Evolutionary conservation across 1,140 invertebrate species (phyloP), one percentile per base, ranked within the genome.

Genomic region (Bradysia coprophila): DNA sequence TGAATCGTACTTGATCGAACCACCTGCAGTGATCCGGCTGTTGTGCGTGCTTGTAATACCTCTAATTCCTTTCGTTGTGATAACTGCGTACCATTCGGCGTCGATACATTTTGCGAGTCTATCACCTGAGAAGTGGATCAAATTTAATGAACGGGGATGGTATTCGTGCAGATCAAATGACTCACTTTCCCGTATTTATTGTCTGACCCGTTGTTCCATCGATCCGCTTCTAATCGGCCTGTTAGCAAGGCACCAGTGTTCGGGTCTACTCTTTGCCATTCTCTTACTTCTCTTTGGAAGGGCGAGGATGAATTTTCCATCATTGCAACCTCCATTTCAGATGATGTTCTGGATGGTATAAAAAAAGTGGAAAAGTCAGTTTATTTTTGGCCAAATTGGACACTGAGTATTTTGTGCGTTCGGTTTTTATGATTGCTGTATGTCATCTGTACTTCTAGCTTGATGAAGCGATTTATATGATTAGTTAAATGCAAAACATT

Each of bases 51-150:
- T 47, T 66, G 62, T 44, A 67, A 59, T 41, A 68, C 65, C 53
- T 68, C 65, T 47, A 68, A 56, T 49, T 68, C 64, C 49, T 66
- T 62, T 46, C 62, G 64, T 48, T 65, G 63, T 49, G 57, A 61
- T 47, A 65, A 63, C 49, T 66, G 63, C 47, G 53, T 61, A 48
- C 58, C 58, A 28, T 61, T 56, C 24, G 57, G 51, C 45, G 61
- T 53, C 52, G 56, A 56, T 43, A 61, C 57, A 43, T 59, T 61
- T 54, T 61, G 58, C 47, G 57, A 59, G 51, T 59, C 57, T 49
- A 57, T 57, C 54, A 59, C 59, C 57, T 59, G 49, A 18, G 6
- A 39, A 6, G 18, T n/a, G 38, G 13, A 9, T 13, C 9, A 5
- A 39, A 39, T 6, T 18, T 19, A 39, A 6, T 36, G n/a, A 36